Conservation (phyloP, 2,113 vertebrate species). For the human region DNA sequence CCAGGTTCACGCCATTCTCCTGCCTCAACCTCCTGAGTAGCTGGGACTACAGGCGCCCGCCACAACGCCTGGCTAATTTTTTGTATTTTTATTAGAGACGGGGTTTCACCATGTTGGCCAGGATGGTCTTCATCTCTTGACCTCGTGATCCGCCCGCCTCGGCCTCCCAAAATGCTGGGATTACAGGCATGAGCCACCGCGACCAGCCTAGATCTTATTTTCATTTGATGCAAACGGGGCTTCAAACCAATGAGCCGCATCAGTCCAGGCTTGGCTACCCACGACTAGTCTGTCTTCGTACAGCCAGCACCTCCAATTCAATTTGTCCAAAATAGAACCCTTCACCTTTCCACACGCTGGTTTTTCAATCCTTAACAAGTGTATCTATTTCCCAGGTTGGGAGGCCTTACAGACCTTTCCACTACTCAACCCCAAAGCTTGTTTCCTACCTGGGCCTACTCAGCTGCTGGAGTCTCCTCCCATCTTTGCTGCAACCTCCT, state of each 20-base stretch:
- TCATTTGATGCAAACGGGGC: neutral
- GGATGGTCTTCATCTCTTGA: too few relatives aligned
- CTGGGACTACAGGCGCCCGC: too few relatives aligned
- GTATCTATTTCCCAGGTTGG: neutral
- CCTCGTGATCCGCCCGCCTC: too few relatives aligned
- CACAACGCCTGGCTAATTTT: too few relatives aligned
- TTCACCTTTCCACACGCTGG: neutral
- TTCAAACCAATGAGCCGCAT: neutral
- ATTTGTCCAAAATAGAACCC: neutral
- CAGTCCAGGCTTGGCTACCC: neutral
- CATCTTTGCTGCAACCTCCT: neutral
- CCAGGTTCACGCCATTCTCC: too few relatives aligned
- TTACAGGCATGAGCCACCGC: too few relatives aligned
- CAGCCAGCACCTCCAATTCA: neutral
- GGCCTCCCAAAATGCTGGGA: too few relatives aligned
- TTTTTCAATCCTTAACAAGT: neutral
- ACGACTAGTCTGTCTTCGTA: neutral
- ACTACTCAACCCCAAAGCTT: neutral
- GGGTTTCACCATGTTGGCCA: too few relatives aligned
- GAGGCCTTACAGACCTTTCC: neutral
- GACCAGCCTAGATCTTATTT: neutral
- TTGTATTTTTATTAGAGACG: too few relatives aligned
- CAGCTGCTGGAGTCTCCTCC: neutral
- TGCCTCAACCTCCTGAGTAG: too few relatives aligned
- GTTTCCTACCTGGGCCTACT: neutral